phyloP scores from a whole-genome alignment of 1,140 invertebrate genomes.

The Agrypnia vestita region DNA sequence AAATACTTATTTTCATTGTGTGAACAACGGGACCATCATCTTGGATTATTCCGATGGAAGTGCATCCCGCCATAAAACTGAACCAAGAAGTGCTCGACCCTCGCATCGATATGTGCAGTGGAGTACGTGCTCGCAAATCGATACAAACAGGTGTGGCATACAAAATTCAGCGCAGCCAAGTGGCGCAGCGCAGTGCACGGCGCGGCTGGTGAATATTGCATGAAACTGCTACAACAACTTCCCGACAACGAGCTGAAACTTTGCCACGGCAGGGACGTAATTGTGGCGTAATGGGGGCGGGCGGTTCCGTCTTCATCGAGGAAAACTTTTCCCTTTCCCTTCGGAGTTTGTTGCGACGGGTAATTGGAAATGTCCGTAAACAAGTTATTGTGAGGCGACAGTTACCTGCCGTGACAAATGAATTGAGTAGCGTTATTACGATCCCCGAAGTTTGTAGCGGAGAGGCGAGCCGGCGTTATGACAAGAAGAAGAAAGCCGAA shows the following conservation, averaged over 20 bases:
- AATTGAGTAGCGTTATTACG: background rate
- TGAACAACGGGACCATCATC: too few species aligned
- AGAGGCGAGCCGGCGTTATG: background rate
- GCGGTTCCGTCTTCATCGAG: too few species aligned
- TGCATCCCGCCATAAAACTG: too few species aligned
- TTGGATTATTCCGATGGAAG: too few species aligned
- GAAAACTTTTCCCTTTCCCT: background rate
- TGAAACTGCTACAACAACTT: background rate
- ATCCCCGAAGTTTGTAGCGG: background rate
- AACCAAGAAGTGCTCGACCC: too few species aligned
- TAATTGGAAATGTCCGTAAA: slow-evolving; percentile 28
- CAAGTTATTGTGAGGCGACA: slow-evolving; percentile 32
- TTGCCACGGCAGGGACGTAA: background rate
- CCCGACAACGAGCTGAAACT: background rate
- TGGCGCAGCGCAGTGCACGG: background rate
- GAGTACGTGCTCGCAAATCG: too few species aligned
- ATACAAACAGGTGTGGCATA: background rate
- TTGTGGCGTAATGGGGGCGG: background rate
- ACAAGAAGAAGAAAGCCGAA: background rate
- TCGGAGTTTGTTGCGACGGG: background rate
- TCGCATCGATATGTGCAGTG: too few species aligned
- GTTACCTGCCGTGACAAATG: slow-evolving; percentile 27
- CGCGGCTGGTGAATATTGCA: background rate
- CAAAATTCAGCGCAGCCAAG: background rate
- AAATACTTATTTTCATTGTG: too few species aligned